phyloP scores from a whole-genome alignment of 2,113 vertebrate species.

The Phainopepla nitens region DNA sequence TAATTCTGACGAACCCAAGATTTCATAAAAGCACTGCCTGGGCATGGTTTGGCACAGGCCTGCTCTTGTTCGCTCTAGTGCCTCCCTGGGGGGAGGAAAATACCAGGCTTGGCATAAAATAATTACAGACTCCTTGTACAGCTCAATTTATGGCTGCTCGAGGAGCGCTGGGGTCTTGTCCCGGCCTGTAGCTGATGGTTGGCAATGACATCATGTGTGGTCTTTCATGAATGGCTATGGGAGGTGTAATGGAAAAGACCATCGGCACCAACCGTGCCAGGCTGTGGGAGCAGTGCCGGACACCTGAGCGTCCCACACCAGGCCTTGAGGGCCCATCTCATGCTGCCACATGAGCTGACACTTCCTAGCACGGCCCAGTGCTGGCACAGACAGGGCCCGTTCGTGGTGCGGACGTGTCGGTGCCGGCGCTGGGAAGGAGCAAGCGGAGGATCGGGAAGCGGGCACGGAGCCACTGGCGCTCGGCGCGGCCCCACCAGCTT shows the following conservation, averaged over 20 bases:
- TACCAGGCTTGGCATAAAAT: neutral
- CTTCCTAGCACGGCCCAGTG: accelerated
- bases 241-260: neutral
- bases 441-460: accelerated
- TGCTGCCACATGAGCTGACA: neutral
- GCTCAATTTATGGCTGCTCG: neutral
- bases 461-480: neutral
- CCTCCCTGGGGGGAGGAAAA: constrained; percentile 1
- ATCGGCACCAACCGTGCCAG: accelerated
- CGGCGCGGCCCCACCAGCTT: neutral
- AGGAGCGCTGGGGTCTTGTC: neutral
- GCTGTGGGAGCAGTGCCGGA: accelerated
- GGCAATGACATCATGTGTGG: neutral
- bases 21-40: constrained; percentile 66
- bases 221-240: neutral
- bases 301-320: neutral
- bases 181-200: neutral
- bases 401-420: neutral
- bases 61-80: neutral
- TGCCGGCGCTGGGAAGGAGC: neutral
- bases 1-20: constrained; percentile 63
- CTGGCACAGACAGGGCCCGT: accelerated
- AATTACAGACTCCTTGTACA: neutral
- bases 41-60: constrained; percentile 25
- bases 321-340: neutral